Conservation (phyloP, 2,113 vertebrate species). For the Elephantulus edwardii region DNA sequence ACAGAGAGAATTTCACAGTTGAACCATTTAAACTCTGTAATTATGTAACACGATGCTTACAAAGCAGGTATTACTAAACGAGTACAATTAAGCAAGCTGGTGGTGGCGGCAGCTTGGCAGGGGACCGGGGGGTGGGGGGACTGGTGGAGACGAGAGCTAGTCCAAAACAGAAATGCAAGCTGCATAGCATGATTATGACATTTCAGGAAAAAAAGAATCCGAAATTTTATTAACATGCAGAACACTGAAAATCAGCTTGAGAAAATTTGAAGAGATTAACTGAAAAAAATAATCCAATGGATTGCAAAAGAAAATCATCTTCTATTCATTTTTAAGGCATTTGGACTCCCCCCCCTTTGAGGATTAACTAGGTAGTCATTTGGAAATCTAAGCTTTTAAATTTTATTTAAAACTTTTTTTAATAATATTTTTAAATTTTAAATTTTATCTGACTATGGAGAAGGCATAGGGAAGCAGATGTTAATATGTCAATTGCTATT, state of each 20-base stretch:
- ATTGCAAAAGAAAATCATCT: slow-evolving; percentile 8
- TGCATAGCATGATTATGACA: slow-evolving; percentile 49
- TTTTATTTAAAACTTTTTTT: slow-evolving; percentile 6
- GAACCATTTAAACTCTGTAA: neutral
- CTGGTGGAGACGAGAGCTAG: neutral
- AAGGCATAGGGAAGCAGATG: neutral
- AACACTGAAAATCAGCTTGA: slow-evolving; percentile 30
- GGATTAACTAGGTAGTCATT: neutral
- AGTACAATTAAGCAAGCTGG: slow-evolving; percentile 51
- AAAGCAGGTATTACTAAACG: slow-evolving; percentile 22
- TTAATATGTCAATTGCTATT: neutral
- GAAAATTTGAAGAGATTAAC: neutral
- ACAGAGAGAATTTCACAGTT: neutral
- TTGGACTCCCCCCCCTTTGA: neutral
- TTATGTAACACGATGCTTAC: neutral
- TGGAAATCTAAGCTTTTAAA: slow-evolving; percentile 2
- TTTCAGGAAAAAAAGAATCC: slow-evolving; percentile 42
- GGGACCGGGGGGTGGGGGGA: accelerated
- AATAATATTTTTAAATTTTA: neutral
- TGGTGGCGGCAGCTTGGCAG: neutral
- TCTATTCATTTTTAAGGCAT: neutral
- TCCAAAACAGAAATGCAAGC: slow-evolving; percentile 42
- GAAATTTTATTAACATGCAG: slow-evolving; percentile 63
- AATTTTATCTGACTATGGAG: neutral
- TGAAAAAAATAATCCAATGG: neutral